These are phyloP conservation scores for Leuciscus idus DNA, from an alignment of 2,113 vertebrate genomes.

Conservation along the genomic window DNA sequence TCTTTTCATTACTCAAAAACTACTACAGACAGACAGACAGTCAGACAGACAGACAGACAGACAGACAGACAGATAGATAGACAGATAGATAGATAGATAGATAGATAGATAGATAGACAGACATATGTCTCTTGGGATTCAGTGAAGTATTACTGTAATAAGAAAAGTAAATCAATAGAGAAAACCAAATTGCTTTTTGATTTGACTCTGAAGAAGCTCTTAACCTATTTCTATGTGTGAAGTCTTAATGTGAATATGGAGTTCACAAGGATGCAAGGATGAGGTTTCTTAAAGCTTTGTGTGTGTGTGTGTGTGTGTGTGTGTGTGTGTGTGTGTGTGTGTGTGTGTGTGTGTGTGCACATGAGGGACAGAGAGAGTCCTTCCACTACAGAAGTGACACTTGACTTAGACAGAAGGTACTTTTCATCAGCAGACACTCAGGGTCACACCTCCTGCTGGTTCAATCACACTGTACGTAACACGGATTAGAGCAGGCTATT, in stretches of 20 bases:
- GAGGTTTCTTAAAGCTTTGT: constrained; percentile 40
- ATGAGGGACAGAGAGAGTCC: constrained; percentile 3
- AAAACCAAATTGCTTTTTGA: constrained; percentile 32
- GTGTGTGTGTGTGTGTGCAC: not conserved
- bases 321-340: not conserved
- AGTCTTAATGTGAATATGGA: constrained; percentile 20
- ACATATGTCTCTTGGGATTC: not conserved
- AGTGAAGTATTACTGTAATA: constrained; percentile 36
- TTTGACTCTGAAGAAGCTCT: constrained; percentile 26
- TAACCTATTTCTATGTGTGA: constrained; percentile 39
- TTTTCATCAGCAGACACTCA: constrained; percentile 43
- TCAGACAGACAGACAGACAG: not conserved
- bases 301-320: not conserved
- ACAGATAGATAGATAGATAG: not conserved
- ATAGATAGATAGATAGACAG: not conserved
- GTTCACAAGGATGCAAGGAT: not conserved
- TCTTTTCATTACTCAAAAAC: not conserved
- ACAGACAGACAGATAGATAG: not conserved
- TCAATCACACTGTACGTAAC: constrained; percentile 31
- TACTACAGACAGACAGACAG: not conserved
- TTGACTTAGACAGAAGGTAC: constrained; percentile 46
- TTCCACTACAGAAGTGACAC: constrained; percentile 35
- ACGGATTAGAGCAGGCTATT: constrained; percentile 15
- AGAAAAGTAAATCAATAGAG: constrained; percentile 37
- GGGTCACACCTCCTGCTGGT: constrained; percentile 39